A percentile compares a stretch with the other conserved stretches of the same genome.
Conservation (phyloP, 2,888 invertebrate genomes). For the Blera fallax region DNA sequence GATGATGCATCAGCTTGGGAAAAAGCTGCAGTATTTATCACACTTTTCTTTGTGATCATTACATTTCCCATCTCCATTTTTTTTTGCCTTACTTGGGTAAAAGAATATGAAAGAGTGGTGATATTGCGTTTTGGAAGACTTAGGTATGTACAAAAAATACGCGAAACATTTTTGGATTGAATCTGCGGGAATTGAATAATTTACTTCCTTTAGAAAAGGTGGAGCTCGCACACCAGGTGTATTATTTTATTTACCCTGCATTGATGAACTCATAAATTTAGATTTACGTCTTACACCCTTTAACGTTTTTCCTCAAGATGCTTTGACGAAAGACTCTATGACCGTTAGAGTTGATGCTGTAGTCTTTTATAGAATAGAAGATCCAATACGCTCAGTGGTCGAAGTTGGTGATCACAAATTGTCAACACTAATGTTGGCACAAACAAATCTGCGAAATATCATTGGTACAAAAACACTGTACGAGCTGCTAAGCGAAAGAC, state of each 20-base stretch:
- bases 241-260: slow-evolving; percentile 85
- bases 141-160: slow-evolving; percentile 75
- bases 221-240: slow-evolving; percentile 81
- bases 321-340: slow-evolving; percentile 93
- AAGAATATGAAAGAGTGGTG: slow-evolving; percentile 91
- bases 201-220: slow-evolving; percentile 9
- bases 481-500: slow-evolving; percentile 95
- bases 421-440: slow-evolving; percentile 90
- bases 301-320: slow-evolving; percentile 85
- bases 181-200: neutral
- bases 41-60: slow-evolving; percentile 86
- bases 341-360: slow-evolving; percentile 96
- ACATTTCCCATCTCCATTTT: slow-evolving; percentile 90
- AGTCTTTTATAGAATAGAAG: slow-evolving; percentile 89
- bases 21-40: slow-evolving; percentile 86
- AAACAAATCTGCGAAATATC: slow-evolving; percentile 92
- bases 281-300: slow-evolving; percentile 85
- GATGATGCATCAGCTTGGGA: slow-evolving; percentile 82
- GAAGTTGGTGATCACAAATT: slow-evolving; percentile 84
- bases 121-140: slow-evolving; percentile 91
- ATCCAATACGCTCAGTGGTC: slow-evolving; percentile 88
- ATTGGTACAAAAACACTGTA: slow-evolving; percentile 93
- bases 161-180: neutral
- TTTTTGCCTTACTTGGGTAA: slow-evolving; percentile 90
- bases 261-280: slow-evolving; percentile 83